Evolutionary conservation across 2,113 vertebrate species (phyloP), one percentile per base, ranked within the genome.

Genomic region (Tamias sibiricus): DNA sequence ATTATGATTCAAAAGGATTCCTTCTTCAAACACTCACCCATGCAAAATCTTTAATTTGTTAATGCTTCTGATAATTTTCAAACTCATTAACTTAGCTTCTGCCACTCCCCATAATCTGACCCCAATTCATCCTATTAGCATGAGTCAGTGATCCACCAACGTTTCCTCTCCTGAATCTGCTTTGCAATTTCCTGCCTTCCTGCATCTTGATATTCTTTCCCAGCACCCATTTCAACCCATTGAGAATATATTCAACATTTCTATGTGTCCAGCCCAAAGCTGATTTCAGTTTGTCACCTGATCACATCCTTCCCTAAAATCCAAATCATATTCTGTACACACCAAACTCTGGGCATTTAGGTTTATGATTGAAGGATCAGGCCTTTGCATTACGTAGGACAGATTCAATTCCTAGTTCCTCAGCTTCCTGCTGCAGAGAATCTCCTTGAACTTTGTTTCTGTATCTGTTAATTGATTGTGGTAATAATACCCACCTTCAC

Each of bases 31-130:
- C 14, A 49, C 32, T 87, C 37, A 93, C 52, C 66, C 59, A 88
- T 49, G 85, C 42, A 86, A 80, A 83, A 90, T n/a, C 37, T 84
- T 77, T 64, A 80, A 77, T 92, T 97, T 77, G 87, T 86, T 69
- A 93, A 64, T 26, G 87, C 47, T 42, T 90, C 57, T 86, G 80
- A 85, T 93, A 75, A 92, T 95, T 91, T 95, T 87, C 42, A 62
- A 93, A 93, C 30, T 80, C 44, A 82, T 88, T 64, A 87, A 54
- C 37, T 97, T 91, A 86, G 71, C 49, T 90, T 69, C 71, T 84
- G n/a, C 35, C 2, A 28, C 20, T 64, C 14, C n/a, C 32, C 11
- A 54, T 52, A 79, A 95, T 57, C 12, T 79, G 37, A 86, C 59
- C 74, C 75, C 14, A 88, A 2, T 85, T 44, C 26, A 89, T n/a